Base-by-base conservation (phyloP, 2,113 vertebrate species). In the Pithys albifrons region DNA sequence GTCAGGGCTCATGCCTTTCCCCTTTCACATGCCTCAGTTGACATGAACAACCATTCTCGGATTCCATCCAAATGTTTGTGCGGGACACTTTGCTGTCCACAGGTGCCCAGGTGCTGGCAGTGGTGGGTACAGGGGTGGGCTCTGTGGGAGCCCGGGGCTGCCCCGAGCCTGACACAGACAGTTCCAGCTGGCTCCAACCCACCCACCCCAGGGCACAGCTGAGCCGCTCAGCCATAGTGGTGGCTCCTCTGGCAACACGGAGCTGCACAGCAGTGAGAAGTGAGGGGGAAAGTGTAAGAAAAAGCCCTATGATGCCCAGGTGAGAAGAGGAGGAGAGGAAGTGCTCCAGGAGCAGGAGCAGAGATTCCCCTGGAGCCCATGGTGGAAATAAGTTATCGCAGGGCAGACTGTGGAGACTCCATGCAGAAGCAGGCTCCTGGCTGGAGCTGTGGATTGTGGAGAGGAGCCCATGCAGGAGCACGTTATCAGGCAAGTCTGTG, bases 201-300 rank as follows among this genome's bases (percentile, higher is more conserved):
- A 12, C 71, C 20, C 54, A 3, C 3, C 13, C 3, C 29, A 52
- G 43, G 54, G 41, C 59, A 28, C 3, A 1, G n/a, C 64, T 71
- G n/a, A 22, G 54, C 31, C 16, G 29, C 4, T 2, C 3, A 1
- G 29, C 49, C 49, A 1, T 0, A 4, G 6, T 18, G 28, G 14
- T 0, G 0, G 23, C 5, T 1, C 33, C 49, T n/a, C 19, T 10
- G 71, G 64, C 52, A 39, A 54, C 43, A 29, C 7, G 10, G 7
- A 46, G 3, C 58, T 48, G 58, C 52, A 2, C 9, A 3, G 13
- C 18, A 27, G 17, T 7, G 71, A 65, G 51, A 24, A 37, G 41
- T 8, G 46, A 67, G 41, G 66, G 8, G 16, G 43, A 51, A 41
- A 1, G 0, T 55, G 41, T 45, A 58, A 77, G 39, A 28, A 84